A percentile compares a stretch with the other conserved stretches of the same genome.
Conservation (phyloP, 2,888 invertebrate genomes). For the Agonopterix subpropinquella region DNA sequence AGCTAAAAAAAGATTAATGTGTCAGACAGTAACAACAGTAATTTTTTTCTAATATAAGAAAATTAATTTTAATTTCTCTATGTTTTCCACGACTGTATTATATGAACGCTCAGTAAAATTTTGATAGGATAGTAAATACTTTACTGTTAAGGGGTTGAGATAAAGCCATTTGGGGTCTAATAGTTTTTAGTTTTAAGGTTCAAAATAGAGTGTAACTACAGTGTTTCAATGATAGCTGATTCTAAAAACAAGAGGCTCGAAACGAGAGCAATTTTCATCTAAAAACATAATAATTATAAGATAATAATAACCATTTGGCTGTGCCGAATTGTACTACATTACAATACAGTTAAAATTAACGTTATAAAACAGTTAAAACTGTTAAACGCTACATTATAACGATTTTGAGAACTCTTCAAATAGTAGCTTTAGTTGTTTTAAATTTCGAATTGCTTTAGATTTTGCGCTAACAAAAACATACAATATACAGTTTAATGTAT, state of each 20-base stretch:
- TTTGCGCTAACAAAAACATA: constrained; percentile 1
- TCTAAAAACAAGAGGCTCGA: constrained; percentile 1
- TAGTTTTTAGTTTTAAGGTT: too few relatives aligned
- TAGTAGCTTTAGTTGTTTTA: neutral
- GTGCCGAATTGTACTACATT: constrained; percentile 49
- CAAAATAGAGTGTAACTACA: too few relatives aligned
- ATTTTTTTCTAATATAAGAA: too few relatives aligned
- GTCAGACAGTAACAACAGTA: too few relatives aligned
- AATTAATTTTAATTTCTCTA: too few relatives aligned
- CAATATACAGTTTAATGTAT: neutral
- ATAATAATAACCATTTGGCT: constrained; percentile 39
- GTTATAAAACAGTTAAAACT: neutral
- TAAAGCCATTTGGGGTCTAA: too few relatives aligned
- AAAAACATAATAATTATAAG: constrained; percentile 22
- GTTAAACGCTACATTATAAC: neutral
- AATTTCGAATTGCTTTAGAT: neutral
- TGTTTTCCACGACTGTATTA: too few relatives aligned
- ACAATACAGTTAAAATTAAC: constrained; percentile 16
- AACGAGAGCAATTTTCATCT: constrained; percentile 25
- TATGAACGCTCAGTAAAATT: too few relatives aligned
- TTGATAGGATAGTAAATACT: too few relatives aligned
- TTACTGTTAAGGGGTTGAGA: too few relatives aligned
- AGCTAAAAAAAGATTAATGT: too few relatives aligned
- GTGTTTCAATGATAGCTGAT: too few relatives aligned
- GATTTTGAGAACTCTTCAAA: neutral